Evolutionary conservation across 2,113 vertebrate genomes (phyloP).

Genomic region (Alethe diademata): DNA sequence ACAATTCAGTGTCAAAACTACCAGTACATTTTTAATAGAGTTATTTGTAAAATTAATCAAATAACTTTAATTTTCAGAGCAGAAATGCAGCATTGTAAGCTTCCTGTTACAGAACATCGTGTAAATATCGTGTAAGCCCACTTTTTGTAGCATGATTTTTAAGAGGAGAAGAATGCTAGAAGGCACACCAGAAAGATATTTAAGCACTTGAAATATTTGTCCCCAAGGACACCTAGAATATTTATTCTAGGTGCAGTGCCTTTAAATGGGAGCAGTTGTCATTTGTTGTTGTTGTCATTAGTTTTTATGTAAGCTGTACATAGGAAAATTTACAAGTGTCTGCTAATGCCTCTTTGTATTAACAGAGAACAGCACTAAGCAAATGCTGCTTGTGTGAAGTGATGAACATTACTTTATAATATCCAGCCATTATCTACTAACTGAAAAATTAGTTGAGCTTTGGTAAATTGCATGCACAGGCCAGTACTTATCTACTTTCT

Average conservation of each 20-base stretch:
- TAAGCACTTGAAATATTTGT: conserved; percentile 17
- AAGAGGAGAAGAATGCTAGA: background rate
- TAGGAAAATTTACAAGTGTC: conserved; percentile 62
- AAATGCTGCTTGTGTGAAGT: conserved; percentile 44
- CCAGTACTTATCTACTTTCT: conserved; percentile 53
- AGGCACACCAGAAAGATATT: background rate
- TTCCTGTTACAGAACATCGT: background rate
- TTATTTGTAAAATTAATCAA: background rate
- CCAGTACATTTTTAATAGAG: background rate
- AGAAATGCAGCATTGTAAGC: background rate
- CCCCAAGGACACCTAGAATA: conserved; percentile 46
- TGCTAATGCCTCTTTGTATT: conserved; percentile 69
- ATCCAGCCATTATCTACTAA: conserved; percentile 57
- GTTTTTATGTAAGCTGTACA: conserved; percentile 61
- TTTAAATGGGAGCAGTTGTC: conserved; percentile 28
- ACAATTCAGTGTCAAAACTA: background rate
- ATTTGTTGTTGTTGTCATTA: conserved; percentile 53
- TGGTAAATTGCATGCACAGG: conserved; percentile 46
- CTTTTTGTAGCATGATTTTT: background rate
- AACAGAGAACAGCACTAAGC: conserved; percentile 46
- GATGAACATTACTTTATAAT: conserved; percentile 64
- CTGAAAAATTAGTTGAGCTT: conserved; percentile 68
- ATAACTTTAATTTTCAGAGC: background rate
- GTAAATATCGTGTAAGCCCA: background rate
- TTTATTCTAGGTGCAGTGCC: conserved; percentile 59